Conservation (phyloP, 2,797 vertebrate genomes). For the Meda fulgida region DNA sequence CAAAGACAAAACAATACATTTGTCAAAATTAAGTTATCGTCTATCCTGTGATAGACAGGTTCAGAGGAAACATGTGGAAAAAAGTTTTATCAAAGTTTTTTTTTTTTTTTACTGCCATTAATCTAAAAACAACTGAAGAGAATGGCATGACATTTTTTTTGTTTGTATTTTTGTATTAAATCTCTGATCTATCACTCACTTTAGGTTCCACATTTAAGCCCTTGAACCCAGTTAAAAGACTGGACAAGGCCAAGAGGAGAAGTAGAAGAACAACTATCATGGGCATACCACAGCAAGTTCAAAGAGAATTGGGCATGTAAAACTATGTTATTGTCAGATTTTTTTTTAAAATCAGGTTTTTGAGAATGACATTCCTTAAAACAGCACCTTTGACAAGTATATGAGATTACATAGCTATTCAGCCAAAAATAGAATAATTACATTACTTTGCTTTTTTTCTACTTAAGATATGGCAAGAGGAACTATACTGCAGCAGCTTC, state of each 20-base stretch:
- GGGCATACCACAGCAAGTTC: constrained; percentile 94
- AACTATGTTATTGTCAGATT: neutral
- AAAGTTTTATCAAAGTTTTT: neutral
- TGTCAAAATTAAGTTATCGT: neutral
- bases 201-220: constrained; percentile 84
- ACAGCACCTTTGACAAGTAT: neutral
- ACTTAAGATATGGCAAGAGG: constrained; percentile 73
- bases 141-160: neutral
- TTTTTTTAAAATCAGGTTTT: neutral
- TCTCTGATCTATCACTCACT: neutral
- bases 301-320: constrained; percentile 90
- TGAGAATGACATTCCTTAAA: neutral
- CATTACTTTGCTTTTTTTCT: neutral
- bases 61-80: neutral
- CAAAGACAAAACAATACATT: neutral
- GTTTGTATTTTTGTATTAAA: neutral
- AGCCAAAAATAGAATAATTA: neutral
- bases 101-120: neutral
- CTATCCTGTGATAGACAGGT: neutral
- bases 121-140: neutral
- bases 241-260: constrained; percentile 79
- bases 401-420: neutral
- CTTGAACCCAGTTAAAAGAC: constrained; percentile 74
- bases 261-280: constrained; percentile 92
- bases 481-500: constrained; percentile 69